A percentile compares a stretch with the other conserved stretches of the same genome.
These are phyloP conservation scores for Morus bassanus DNA, from an alignment of 2,797 vertebrate genomes.

Conservation along the genomic window DNA sequence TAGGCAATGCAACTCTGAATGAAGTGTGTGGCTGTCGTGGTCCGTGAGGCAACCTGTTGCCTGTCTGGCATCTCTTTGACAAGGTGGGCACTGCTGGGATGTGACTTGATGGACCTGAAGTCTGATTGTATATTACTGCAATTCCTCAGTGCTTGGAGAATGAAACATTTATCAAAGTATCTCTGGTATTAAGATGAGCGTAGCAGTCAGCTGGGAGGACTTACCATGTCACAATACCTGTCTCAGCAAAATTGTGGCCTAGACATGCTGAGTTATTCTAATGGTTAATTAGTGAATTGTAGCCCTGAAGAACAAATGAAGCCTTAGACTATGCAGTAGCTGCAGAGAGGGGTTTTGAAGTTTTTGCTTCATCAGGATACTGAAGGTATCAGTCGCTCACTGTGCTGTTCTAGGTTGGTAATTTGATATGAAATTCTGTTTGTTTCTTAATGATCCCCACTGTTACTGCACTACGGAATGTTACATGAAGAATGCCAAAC, in stretches of 20 bases:
- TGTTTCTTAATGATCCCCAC: not conserved
- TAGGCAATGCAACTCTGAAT: not conserved
- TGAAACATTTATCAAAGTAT: not conserved
- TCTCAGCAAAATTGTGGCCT: not conserved
- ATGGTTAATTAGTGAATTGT: not conserved
- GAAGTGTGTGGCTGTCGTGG: not conserved
- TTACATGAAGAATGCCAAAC: not conserved
- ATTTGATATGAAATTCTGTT: not conserved
- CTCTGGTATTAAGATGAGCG: not conserved
- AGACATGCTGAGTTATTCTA: not conserved
- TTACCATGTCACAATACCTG: not conserved
- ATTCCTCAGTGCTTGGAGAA: not conserved
- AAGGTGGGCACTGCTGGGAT: not conserved
- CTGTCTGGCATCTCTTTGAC: not conserved
- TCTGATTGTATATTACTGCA: not conserved
- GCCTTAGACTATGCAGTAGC: not conserved
- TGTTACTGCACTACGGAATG: not conserved
- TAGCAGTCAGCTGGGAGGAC: not conserved
- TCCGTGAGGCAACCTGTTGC: not conserved
- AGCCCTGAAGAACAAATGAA: not conserved
- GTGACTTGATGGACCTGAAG: not conserved
- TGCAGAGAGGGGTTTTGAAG: not conserved
- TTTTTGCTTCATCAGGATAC: not conserved
- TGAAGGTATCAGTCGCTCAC: not conserved
- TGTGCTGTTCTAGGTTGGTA: not conserved